phyloP scores from a whole-genome alignment of 2,113 vertebrate genomes.

The Asarcornis scutulata region DNA sequence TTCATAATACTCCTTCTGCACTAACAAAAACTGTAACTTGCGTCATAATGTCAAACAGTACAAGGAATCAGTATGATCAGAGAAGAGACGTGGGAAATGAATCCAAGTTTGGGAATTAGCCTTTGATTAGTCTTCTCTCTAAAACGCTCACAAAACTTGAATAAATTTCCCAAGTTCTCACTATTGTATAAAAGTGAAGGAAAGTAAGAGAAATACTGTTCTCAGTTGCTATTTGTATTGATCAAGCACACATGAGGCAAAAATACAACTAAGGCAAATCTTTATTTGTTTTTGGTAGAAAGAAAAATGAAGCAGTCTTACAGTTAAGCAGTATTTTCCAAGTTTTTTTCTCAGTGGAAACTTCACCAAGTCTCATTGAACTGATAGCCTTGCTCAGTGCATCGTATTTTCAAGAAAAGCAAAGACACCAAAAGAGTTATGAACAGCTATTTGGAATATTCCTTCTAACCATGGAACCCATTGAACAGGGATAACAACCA shows the following conservation, averaged over 20 bases:
- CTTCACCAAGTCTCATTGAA: neutral
- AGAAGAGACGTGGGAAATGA: neutral
- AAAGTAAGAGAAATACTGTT: neutral
- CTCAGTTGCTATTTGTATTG: neutral
- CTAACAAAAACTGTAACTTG: neutral
- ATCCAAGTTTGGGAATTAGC: neutral
- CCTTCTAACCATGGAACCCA: neutral
- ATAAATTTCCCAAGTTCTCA: neutral
- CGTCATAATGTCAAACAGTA: neutral
- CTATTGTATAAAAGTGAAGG: neutral
- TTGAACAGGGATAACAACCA: neutral
- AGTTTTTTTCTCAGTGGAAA: neutral
- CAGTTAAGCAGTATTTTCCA: constrained; percentile 36
- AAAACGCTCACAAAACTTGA: neutral
- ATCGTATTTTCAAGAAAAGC: constrained; percentile 35
- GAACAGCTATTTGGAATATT: neutral
- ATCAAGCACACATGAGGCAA: constrained; percentile 16
- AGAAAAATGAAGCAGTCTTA: constrained; percentile 66
- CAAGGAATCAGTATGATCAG: neutral
- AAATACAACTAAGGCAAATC: constrained; percentile 68
- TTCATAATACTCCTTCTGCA: neutral
- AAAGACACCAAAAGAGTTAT: neutral
- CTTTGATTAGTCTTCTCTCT: neutral
- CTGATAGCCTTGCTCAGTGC: neutral
- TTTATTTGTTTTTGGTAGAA: constrained; percentile 73